Percentiles rank a stretch among this genome's conserved stretches.
Evolutionary conservation across 1,140 invertebrate genomes (phyloP).

Genomic region (Hycleus cichorii): DNA sequence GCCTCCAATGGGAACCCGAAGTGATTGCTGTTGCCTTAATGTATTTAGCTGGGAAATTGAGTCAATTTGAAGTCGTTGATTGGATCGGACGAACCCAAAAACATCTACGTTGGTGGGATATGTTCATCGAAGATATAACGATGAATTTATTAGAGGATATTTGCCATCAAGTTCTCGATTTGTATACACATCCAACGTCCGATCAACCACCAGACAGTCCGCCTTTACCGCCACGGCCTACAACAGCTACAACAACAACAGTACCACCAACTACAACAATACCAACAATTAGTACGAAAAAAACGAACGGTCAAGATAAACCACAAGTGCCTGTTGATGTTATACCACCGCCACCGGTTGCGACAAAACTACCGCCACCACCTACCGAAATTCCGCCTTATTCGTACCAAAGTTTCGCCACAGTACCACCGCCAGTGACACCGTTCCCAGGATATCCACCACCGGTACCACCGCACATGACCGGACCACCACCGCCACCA

Average conservation of each 20-base stretch:
- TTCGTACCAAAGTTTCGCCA: slow-evolving; percentile 43
- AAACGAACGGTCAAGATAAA: slow-evolving; percentile 28
- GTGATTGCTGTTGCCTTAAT: slow-evolving; percentile 96
- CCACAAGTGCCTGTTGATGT: not conserved
- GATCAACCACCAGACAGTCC: slow-evolving; percentile 44
- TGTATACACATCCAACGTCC: slow-evolving; percentile 61
- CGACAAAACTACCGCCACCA: slow-evolving; percentile 27
- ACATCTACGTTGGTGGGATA: slow-evolving; percentile 95
- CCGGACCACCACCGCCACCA: slow-evolving; percentile 32
- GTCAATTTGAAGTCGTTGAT: slow-evolving; percentile 90
- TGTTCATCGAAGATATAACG: slow-evolving; percentile 93
- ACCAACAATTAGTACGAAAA: not conserved
- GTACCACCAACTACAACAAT: not conserved
- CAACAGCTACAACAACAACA: too few species aligned
- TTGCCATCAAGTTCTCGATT: slow-evolving; percentile 85
- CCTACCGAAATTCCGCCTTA: slow-evolving; percentile 34
- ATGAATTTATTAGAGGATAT: slow-evolving; percentile 95
- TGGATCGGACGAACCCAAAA: slow-evolving; percentile 78
- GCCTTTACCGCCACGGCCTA: slow-evolving; percentile 40
- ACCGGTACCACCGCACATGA: slow-evolving; percentile 37
- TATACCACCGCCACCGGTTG: slow-evolving; percentile 10
- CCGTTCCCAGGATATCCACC: slow-evolving; percentile 26
- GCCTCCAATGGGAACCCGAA: slow-evolving; percentile 98
- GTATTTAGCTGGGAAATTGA: slow-evolving; percentile 93
- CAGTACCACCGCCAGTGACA: slow-evolving; percentile 20